Evolutionary conservation across 2,888 invertebrate species (phyloP).

Genomic region (Perdita meconis): DNA sequence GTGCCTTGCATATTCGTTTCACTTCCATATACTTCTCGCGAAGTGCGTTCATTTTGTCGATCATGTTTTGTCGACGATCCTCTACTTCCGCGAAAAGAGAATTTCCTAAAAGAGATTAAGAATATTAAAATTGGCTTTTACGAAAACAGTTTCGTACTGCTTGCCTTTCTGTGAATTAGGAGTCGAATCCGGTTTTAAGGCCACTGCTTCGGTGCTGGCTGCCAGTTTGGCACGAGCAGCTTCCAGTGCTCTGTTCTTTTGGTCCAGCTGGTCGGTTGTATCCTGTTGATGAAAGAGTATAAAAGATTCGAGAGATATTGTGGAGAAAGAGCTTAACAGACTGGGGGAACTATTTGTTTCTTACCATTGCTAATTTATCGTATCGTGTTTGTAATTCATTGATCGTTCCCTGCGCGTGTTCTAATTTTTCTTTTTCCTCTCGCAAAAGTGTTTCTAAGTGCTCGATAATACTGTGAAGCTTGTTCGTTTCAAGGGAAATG

Average conservation of each 20-base stretch:
- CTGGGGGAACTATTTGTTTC: no score
- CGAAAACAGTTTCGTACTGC: neutral
- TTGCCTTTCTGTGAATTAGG: slow-evolving; percentile 72
- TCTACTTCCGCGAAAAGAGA: slow-evolving; percentile 81
- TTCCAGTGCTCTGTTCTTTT: slow-evolving; percentile 70
- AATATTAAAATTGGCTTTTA: no score
- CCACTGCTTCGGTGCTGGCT: slow-evolving; percentile 69
- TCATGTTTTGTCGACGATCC: slow-evolving; percentile 72
- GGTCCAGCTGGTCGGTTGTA: slow-evolving; percentile 42
- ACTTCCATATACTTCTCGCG: slow-evolving; percentile 68
- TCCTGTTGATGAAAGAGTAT: slow-evolving; percentile 37
- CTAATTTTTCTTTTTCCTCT: slow-evolving; percentile 43
- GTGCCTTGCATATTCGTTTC: slow-evolving; percentile 68
- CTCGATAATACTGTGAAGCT: slow-evolving; percentile 50
- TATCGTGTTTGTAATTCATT: slow-evolving; percentile 46
- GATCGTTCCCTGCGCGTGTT: slow-evolving; percentile 52
- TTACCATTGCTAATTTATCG: slow-evolving; percentile 57
- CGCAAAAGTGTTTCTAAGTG: slow-evolving; percentile 50
- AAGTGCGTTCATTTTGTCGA: slow-evolving; percentile 72
- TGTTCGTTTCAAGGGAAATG: slow-evolving; percentile 33
- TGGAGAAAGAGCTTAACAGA: no score
- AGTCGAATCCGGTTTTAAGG: slow-evolving; percentile 64
- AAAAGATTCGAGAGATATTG: neutral
- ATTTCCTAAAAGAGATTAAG: slow-evolving; percentile 74
- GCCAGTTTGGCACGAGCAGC: slow-evolving; percentile 70